A percentile compares a stretch with the other conserved stretches of the same genome.
phyloP scores from a whole-genome alignment of 2,888 invertebrate genomes.

The Eurytoma californica region DNA sequence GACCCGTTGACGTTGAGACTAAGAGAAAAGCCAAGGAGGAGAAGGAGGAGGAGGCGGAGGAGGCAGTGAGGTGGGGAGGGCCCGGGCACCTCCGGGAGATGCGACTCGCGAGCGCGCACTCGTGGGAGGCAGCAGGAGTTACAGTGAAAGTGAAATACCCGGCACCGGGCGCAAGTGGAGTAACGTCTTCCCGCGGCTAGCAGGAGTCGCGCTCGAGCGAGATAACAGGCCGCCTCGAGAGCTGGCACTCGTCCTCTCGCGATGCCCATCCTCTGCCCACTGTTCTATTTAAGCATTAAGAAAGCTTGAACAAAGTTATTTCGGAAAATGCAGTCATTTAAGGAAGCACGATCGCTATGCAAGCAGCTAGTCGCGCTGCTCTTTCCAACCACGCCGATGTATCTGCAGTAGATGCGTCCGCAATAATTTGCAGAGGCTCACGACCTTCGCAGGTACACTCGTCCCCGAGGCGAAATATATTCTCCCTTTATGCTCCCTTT shows the following conservation, averaged over 20 bases:
- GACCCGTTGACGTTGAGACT: constrained; percentile 63
- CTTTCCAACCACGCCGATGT: too few species aligned
- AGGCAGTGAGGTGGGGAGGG: not conserved
- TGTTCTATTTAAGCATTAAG: not conserved
- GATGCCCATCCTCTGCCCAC: not conserved
- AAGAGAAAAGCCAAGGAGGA: constrained; percentile 23
- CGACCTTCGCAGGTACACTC: constrained; percentile 11
- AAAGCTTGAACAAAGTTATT: too few species aligned
- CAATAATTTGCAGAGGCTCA: not conserved
- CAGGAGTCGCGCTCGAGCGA: constrained; percentile 31
- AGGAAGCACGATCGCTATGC: too few species aligned
- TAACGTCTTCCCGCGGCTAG: constrained; percentile 66
- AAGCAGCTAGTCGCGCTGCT: too few species aligned
- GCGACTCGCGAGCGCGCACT: constrained; percentile 57
- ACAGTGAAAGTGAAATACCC: constrained; percentile 72
- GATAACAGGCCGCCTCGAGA: constrained; percentile 34
- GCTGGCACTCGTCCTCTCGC: not conserved
- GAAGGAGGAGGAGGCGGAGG: too few species aligned
- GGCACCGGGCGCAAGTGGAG: constrained; percentile 68
- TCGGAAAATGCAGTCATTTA: too few species aligned
- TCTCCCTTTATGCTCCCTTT: not conserved
- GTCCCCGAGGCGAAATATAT: constrained; percentile 8
- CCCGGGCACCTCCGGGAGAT: constrained; percentile 61
- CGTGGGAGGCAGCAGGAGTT: constrained; percentile 65
- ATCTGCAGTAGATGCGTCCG: too few species aligned